Base-by-base conservation (phyloP, 2,113 vertebrate genomes). In the Poeciliopsis prolifica region DNA sequence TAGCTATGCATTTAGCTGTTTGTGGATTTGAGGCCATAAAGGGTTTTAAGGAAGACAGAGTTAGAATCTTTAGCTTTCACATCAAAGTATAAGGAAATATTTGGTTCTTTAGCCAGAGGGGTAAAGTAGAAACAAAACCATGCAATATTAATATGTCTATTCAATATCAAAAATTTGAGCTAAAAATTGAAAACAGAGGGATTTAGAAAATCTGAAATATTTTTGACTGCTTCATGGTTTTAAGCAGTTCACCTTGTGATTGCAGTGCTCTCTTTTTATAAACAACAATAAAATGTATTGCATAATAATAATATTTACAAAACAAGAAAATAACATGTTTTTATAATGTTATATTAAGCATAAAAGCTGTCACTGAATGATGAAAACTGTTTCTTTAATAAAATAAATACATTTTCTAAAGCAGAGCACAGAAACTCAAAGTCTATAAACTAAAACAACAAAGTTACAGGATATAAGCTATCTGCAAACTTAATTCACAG, bases 191-290 rank as follows among this genome's bases (percentile, higher is more conserved):
- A 48, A 48, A 5, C 14, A 48, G 4, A 63, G 78, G 42, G 28
- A 31, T 61, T 70, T 63, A 4, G 33, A 13, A 62, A 74, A 77
- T 31, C 33, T 68, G 28, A 69, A 66, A 28, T 40, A 37, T 37
- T 37, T 35, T 37, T 37, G 35, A 37, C 35, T 37, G 24, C 37
- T 61, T 29, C 5, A 0, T 19, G 17, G 44, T 1, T 19, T 42
- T 15, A 13, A 42, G 12, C 12, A 4, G 40, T 15, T 42, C 35
- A 37, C 35, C 9, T 42, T 42, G 40, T 42, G 40, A 42, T 42
- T 42, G 14, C 13, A 15, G 3, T 5, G 3, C 40, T 15, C 40
- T 42, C 40, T 42, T 42, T 42, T 42, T 42, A 15, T 42, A 42
- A 17, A 48, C 44, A 48, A 48, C 5, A 48, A 48, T 17, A 48